Base-by-base conservation (phyloP, 35 echinoderm and acorn worm genomes). In the Holothuria glaberrima region DNA sequence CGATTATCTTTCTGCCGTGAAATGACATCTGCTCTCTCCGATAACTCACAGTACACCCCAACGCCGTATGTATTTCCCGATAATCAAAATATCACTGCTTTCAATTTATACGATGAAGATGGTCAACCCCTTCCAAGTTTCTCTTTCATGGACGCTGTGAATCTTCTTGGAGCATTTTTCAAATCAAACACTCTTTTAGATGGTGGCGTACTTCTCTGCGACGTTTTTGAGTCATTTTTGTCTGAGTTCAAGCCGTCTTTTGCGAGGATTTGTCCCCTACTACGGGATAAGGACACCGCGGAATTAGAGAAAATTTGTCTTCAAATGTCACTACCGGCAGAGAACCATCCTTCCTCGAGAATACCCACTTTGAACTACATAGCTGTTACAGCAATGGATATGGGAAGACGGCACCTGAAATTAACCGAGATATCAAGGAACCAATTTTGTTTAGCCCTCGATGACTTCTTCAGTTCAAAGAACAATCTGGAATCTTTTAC, bases 401-500 rank as follows among this genome's bases (percentile, higher is more conserved):
- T 59, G n/a, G n/a, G 7, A 13, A 20, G 79, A n/a, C 6, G 9
- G 6, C n/a, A 58, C 9, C 58, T 83, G 2, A 19, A 24, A n/a
- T 33, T 61, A 48, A 30, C 26, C 4, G 30, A 3, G 3, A 59
- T 83, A 28, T 83, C 79, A 29, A 18, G 9, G 9, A n/a, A 59
- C 3, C 20, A 32, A 14, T 26, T 61, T 13, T 83, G 79, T 59
- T 13, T 24, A 9, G 21, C 48, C 5, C n/a, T 83, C 10, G 52
- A 28, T 61, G 19, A 34, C 7, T 83, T 58, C 56, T 17, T 48
- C 29, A 17, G 58, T 29, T 83, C 79, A 12, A 12, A 83, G 12
- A 83, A 83, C 30, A 83, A 83, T 33, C 79, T 83, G 9, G 46
- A 83, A 58, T 58, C 79, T 13, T 19, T 83, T 7, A 17, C 34